Evolutionary conservation across 2,888 invertebrate species (phyloP).

Genomic region (Hanleya hanleyi): DNA sequence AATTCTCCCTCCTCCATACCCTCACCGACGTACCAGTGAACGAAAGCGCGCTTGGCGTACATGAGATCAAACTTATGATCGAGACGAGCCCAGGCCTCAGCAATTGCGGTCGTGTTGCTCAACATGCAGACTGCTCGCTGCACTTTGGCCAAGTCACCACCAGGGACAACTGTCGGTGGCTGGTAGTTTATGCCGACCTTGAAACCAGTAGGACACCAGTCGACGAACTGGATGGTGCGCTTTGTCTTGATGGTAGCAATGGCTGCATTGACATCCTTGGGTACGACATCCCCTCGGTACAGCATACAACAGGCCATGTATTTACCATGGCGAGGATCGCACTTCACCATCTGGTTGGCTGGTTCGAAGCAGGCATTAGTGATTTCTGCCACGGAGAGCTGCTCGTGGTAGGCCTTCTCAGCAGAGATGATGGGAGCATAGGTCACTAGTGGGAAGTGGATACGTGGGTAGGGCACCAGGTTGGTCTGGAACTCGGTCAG

Average conservation of each 20-base stretch:
- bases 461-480: slow-evolving; percentile 34
- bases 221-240: slow-evolving; percentile 7
- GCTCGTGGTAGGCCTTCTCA: slow-evolving; percentile 95
- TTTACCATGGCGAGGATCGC: not conserved
- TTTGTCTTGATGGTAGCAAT: slow-evolving; percentile 39
- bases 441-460: slow-evolving; percentile 40
- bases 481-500: slow-evolving; percentile 75
- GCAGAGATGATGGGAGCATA: slow-evolving; percentile 77
- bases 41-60: slow-evolving; percentile 55
- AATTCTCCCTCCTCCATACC: slow-evolving; percentile 81
- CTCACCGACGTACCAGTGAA: slow-evolving; percentile 3
- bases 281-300: slow-evolving; percentile 56
- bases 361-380: slow-evolving; percentile 14
- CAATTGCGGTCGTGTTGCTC: slow-evolving; percentile 1
- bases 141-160: slow-evolving; percentile 84
- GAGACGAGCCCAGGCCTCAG: slow-evolving; percentile 53
- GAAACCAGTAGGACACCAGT: slow-evolving; percentile 10
- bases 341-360: slow-evolving; percentile 48
- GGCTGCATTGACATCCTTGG: slow-evolving; percentile 43
- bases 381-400: slow-evolving; percentile 64
- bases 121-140: slow-evolving; percentile 40
- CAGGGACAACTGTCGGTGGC: slow-evolving; percentile 45
- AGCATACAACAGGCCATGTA: slow-evolving; percentile 61
- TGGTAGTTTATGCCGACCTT: slow-evolving; percentile 8
- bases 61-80: slow-evolving; percentile 67